These are phyloP conservation scores for Chiridota heheva DNA, from an alignment of 35 echinoderm and acorn worm genomes.

Conservation along the genomic window DNA sequence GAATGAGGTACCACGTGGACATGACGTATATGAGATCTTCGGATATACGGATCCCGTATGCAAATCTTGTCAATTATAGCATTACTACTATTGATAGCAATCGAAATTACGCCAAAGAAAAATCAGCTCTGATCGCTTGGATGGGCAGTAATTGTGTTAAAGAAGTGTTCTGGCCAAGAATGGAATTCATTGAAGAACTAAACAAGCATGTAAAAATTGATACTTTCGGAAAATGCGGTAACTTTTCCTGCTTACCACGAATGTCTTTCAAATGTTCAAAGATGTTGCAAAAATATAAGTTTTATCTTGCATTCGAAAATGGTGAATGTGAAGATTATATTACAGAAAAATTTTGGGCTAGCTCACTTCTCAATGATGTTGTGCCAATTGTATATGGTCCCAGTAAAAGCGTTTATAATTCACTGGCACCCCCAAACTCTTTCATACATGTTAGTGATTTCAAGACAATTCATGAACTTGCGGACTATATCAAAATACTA, in stretches of 20 bases:
- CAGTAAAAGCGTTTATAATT: constrained; percentile 51
- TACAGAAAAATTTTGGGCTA: constrained; percentile 79
- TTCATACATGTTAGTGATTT: constrained; percentile 86
- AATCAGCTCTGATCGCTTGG: constrained; percentile 69
- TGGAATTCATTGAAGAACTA: constrained; percentile 60
- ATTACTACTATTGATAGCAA: background rate
- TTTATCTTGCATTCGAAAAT: constrained; percentile 77
- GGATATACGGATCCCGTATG: constrained; percentile 63
- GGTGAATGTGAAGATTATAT: constrained; percentile 74
- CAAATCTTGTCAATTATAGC: constrained; percentile 32
- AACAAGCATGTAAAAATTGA: constrained; percentile 52
- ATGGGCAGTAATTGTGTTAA: constrained; percentile 79
- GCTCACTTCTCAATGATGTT: constrained; percentile 56
- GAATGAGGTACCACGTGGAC: constrained; percentile 50
- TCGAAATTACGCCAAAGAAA: background rate
- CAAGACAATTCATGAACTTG: constrained; percentile 53
- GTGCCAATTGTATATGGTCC: constrained; percentile 77
- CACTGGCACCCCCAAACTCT: constrained; percentile 68
- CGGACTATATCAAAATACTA: constrained; percentile 49
- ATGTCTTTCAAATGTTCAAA: constrained; percentile 52
- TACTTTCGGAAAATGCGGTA: constrained; percentile 62
- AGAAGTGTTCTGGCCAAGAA: constrained; percentile 81
- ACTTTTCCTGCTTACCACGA: constrained; percentile 61
- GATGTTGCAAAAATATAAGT: constrained; percentile 66
- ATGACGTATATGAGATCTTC: constrained; percentile 63